A percentile compares a stretch with the other conserved stretches of the same genome.
phyloP scores from a whole-genome alignment of 2,113 vertebrate genomes.

The Pimephales promelas region DNA sequence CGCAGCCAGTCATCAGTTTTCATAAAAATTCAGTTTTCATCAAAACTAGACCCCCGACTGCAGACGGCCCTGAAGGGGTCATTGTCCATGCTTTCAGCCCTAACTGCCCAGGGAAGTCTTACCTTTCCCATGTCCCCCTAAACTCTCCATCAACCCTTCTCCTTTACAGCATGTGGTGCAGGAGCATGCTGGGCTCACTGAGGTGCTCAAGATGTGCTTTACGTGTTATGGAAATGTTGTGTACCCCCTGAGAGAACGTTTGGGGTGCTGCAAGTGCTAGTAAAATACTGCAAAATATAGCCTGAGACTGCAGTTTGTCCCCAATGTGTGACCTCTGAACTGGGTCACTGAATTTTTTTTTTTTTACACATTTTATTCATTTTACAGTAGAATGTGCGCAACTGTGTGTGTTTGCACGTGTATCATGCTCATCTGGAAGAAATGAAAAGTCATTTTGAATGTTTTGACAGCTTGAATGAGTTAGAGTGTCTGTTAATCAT shows the following conservation, averaged over 20 bases:
- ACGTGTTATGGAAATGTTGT: not conserved
- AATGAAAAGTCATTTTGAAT: slow-evolving; percentile 69
- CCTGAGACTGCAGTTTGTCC: not conserved
- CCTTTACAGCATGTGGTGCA: not conserved
- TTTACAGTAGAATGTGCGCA: slow-evolving; percentile 21
- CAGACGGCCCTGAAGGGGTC: not conserved
- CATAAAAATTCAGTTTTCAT: slow-evolving; percentile 49
- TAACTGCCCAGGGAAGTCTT: slow-evolving; percentile 44
- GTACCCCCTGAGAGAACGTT: not conserved
- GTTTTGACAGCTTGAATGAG: slow-evolving; percentile 65
- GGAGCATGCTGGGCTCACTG: slow-evolving; percentile 8
- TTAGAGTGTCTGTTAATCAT: slow-evolving; percentile 62
- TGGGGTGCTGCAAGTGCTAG: slow-evolving; percentile 11
- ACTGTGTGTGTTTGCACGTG: not conserved
- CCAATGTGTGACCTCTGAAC: slow-evolving; percentile 9
- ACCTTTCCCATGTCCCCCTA: slow-evolving; percentile 51
- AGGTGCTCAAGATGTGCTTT: slow-evolving; percentile 3
- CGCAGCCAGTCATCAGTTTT: slow-evolving; percentile 40
- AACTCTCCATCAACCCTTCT: slow-evolving; percentile 30
- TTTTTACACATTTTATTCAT: no score
- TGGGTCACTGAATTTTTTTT: not conserved
- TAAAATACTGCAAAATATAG: slow-evolving; percentile 16
- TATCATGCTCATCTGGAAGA: slow-evolving; percentile 54
- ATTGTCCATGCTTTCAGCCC: slow-evolving; percentile 49
- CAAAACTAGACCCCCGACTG: slow-evolving; percentile 29